Evolutionary conservation across 2,888 invertebrate genomes (phyloP), one percentile per base, ranked within the genome.

Genomic region (Coelogynopora nodosa): DNA sequence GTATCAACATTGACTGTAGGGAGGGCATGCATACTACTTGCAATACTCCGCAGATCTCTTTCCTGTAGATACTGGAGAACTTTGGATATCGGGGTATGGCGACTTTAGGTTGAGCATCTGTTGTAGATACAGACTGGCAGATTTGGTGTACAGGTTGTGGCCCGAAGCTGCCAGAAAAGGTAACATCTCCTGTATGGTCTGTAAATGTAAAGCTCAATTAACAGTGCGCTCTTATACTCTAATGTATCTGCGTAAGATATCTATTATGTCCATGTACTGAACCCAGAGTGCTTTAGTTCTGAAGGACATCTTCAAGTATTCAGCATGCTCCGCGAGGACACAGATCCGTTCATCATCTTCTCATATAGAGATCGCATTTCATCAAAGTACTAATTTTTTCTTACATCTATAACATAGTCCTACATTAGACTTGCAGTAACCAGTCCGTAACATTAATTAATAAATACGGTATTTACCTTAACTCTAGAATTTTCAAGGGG

Each of bases 131-230:
- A 49, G 49, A 10, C 49, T 49, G 49, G 49, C 74, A 74, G 74
- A 74, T 74, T 74, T 74, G 74, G 74, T 74, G 23, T 74, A 74
- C 74, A 74, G 49, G 49, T 49, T 49, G 49, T 49, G 49, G 49
- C 18, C 18, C 49, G 49, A 49, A 5, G 49, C 49, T 49, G 49
- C 18, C 49, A 49, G 49, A 49, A 10, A 49, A 49, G 18, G 49
- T 49, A 49, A 10, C 49, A 49, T 49, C 5, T 10, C 49, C 49
- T 49, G 49, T 49, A 49, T 49, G 18, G 49, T 18, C 5, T n/a
- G 5, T 49, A 49, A 18, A 49, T 49, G 49, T 10, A 49, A 49
- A 18, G 18, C 49, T 18, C 49, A 49, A 18, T 49, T 49, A 10
- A 5, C 49, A 49, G 49, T 49, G 49, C 49, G 49, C 49, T 49